Base-by-base conservation (phyloP, 2,113 vertebrate genomes). In the Antigone vipio region DNA sequence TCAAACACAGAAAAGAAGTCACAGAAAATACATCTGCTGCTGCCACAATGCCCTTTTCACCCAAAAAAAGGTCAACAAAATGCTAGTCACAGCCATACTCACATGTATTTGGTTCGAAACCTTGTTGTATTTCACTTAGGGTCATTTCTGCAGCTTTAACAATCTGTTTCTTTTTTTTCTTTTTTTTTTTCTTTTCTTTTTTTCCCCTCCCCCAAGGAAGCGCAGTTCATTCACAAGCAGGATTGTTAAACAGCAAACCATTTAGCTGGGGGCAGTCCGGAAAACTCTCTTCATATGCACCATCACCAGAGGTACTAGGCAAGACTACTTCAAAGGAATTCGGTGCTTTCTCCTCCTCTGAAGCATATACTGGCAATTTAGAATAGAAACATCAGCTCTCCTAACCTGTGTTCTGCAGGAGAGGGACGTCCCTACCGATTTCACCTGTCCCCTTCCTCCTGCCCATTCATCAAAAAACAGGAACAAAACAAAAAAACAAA, bases 1-100 rank as follows among this genome's bases (percentile, higher is more conserved):
- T 85, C 75, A 93, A 91, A 96, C 80, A 95, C 91, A 98, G 96
- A 96, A 97, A 97, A 97, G 95, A 95, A 97, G 94, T 95, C 94
- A 97, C 97, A 97, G 97, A 96, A 97, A 95, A 97, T 95, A 95
- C 97, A 97, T 95, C 97, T 96, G 92, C 97, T 97, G 97, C 97
- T 97, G 96, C 96, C 96, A 96, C 97, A 95, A 96, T 32, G 9
- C 78, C 95, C 95, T 96, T 58, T 69, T 49, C 74, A 73, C 63
- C 88, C 74, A 12, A 45, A 55, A n/a, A 35, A 50, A 86, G 23
- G 45, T 72, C 72, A 86, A 67, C 79, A 44, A 30, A 66, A 84
- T 9, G 62, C 94, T 49, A 18, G 13, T 63, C 92, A 80, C 84
- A 93, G 92, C 95, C 96, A 93, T 69, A 94, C 81, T 92, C 84